These are phyloP conservation scores for Habropoda laboriosa DNA, from an alignment of 1,140 invertebrate genomes.

Conservation along the genomic window DNA sequence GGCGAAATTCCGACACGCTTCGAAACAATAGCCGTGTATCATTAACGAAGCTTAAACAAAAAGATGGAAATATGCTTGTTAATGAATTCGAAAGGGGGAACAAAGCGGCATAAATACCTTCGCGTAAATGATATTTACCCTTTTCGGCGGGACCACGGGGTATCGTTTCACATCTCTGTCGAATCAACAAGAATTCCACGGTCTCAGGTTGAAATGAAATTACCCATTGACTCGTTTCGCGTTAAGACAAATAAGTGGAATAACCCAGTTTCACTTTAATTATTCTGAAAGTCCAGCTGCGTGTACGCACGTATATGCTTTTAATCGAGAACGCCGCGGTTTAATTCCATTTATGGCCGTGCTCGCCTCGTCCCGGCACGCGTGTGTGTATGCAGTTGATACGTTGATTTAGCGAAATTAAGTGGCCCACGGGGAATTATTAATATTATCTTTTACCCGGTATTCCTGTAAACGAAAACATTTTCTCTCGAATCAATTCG, in stretches of 20 bases:
- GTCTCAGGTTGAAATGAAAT: slow-evolving; percentile 8
- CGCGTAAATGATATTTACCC: neutral
- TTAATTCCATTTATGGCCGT: slow-evolving; percentile 33
- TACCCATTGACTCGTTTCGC: neutral
- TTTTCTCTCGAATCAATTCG: neutral
- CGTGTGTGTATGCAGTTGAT: neutral
- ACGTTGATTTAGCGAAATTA: slow-evolving; percentile 31
- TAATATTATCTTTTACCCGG: neutral
- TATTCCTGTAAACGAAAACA: neutral
- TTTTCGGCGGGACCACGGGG: too few species aligned
- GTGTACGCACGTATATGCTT: slow-evolving; percentile 16
- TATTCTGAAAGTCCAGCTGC: slow-evolving; percentile 26
- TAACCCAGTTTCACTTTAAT: slow-evolving; percentile 47
- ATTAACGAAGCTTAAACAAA: too few species aligned
- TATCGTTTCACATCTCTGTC: neutral
- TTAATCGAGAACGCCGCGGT: slow-evolving; percentile 22
- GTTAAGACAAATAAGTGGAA: slow-evolving; percentile 40
- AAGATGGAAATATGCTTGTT: too few species aligned
- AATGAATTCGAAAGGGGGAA: neutral
- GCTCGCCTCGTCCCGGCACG: too few species aligned
- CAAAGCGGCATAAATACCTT: too few species aligned
- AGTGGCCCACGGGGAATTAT: neutral
- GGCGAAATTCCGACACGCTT: neutral
- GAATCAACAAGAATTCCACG: neutral
- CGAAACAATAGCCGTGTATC: neutral